These are phyloP conservation scores for Pyrocephalus nanus DNA, from an alignment of 2,797 vertebrate genomes.

Conservation along the genomic window DNA sequence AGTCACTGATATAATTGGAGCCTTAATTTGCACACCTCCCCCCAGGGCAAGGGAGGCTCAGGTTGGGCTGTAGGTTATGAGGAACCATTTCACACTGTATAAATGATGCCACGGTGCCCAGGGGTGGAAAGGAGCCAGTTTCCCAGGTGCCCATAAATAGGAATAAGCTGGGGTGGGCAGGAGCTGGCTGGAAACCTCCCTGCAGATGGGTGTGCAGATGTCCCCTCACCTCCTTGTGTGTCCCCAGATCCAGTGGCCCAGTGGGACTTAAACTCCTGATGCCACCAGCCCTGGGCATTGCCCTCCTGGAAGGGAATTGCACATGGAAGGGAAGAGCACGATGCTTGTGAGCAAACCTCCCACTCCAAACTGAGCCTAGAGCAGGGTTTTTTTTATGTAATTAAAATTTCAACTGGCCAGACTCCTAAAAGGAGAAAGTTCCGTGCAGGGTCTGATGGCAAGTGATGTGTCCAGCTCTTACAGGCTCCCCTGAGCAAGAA, in stretches of 20 bases:
- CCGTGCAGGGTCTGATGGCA: accelerated
- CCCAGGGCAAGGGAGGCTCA: neutral
- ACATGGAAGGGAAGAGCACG: accelerated
- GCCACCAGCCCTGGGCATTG: neutral
- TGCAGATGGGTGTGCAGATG: accelerated
- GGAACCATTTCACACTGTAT: accelerated
- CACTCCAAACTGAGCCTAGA: neutral
- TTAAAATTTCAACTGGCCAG: neutral
- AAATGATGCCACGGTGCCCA: neutral
- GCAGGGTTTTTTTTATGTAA: neutral
- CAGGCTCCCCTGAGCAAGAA: neutral
- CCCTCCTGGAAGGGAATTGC: neutral
- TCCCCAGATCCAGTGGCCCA: neutral
- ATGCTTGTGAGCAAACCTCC: neutral
- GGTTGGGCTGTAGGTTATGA: neutral
- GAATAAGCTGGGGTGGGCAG: neutral
- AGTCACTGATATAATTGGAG: neutral
- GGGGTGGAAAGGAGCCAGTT: neutral
- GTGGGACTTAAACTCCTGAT: neutral
- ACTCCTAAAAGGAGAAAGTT: neutral
- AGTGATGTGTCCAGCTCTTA: conserved; percentile 37
- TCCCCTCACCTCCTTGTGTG: accelerated
- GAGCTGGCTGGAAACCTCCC: neutral
- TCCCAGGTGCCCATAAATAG: accelerated
- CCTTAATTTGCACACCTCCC: neutral